These are phyloP conservation scores for Conus canariensis DNA, from an alignment of 2,888 invertebrate species.

Conservation along the genomic window DNA sequence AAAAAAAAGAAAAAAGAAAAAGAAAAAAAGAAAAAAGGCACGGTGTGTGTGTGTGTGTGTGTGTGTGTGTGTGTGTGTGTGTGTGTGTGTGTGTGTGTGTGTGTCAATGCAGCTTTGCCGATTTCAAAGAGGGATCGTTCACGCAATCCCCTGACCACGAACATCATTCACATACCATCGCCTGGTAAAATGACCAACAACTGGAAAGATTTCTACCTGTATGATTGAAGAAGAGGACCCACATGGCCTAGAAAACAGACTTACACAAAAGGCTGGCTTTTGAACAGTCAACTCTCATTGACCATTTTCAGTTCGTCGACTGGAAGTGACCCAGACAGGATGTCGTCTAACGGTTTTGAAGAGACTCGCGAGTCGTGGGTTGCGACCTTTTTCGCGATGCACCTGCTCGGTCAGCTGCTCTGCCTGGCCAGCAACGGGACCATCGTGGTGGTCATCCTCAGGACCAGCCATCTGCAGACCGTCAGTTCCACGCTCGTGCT, in stretches of 20 bases:
- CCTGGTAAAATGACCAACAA: too few species aligned
- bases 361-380: not conserved
- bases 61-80: not conserved
- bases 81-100: not conserved
- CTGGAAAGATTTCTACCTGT: too few species aligned
- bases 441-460: conserved; percentile 30
- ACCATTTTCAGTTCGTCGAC: not conserved
- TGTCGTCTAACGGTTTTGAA: not conserved
- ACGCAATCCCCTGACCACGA: too few species aligned
- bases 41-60: too few species aligned
- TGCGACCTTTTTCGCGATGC: not conserved
- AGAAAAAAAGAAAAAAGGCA: too few species aligned
- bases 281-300: too few species aligned
- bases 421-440: conserved; percentile 31
- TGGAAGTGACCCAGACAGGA: not conserved
- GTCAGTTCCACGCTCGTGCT: conserved; percentile 30
- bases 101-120: not conserved
- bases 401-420: not conserved
- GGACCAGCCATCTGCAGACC: conserved; percentile 16
- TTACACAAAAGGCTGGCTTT: too few species aligned
- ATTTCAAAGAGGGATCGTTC: too few species aligned
- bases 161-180: too few species aligned
- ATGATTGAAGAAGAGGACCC: too few species aligned
- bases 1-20: too few species aligned
- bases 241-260: too few species aligned